Percentiles rank a stretch among this genome's conserved stretches.
Evolutionary conservation across 2,888 invertebrate genomes (phyloP).

Genomic region (Caenorhabditis imperialis): DNA sequence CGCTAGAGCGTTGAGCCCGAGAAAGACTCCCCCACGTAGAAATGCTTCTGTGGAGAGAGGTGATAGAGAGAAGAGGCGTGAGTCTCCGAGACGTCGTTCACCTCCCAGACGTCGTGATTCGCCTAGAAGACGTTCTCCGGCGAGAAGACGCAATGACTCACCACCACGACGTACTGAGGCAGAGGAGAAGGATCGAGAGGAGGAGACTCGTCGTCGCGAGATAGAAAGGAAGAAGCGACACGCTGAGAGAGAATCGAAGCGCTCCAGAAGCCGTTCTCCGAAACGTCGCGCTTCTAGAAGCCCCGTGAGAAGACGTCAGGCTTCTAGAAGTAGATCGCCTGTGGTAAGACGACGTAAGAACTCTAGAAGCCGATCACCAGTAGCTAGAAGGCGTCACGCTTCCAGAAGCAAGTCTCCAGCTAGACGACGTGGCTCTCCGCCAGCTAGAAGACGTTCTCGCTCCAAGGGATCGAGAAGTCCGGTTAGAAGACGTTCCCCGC

Average conservation of each 20-base stretch:
- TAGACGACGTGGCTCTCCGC: neutral
- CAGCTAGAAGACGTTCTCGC: slow-evolving; percentile 16
- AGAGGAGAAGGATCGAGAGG: slow-evolving; percentile 47
- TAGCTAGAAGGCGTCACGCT: slow-evolving; percentile 7
- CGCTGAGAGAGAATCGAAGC: slow-evolving; percentile 38
- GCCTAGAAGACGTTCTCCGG: slow-evolving; percentile 21
- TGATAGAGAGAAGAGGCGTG: slow-evolving; percentile 10
- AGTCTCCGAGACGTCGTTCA: slow-evolving; percentile 5
- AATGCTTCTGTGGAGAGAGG: slow-evolving; percentile 18
- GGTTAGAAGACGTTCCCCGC: neutral
- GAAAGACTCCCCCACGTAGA: slow-evolving; percentile 47
- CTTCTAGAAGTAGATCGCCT: slow-evolving; percentile 9
- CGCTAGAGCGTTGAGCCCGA: slow-evolving; percentile 51
- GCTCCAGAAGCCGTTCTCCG: slow-evolving; percentile 3
- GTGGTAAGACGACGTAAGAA: slow-evolving; percentile 8
- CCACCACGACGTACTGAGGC: slow-evolving; percentile 15
- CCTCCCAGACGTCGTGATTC: slow-evolving; percentile 14
- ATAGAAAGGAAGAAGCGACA: slow-evolving; percentile 44
- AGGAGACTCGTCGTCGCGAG: slow-evolving; percentile 48
- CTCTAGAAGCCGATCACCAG: slow-evolving; percentile 1
- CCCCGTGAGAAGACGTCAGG: slow-evolving; percentile 3
- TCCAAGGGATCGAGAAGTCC: slow-evolving; percentile 7
- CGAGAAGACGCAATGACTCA: slow-evolving; percentile 20
- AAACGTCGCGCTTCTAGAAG: no score
- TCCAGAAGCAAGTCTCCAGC: slow-evolving; percentile 5